Evolutionary conservation across 2,888 invertebrate species (phyloP), one percentile per base, ranked within the genome.

Genomic region (Microplitis deprimator): DNA sequence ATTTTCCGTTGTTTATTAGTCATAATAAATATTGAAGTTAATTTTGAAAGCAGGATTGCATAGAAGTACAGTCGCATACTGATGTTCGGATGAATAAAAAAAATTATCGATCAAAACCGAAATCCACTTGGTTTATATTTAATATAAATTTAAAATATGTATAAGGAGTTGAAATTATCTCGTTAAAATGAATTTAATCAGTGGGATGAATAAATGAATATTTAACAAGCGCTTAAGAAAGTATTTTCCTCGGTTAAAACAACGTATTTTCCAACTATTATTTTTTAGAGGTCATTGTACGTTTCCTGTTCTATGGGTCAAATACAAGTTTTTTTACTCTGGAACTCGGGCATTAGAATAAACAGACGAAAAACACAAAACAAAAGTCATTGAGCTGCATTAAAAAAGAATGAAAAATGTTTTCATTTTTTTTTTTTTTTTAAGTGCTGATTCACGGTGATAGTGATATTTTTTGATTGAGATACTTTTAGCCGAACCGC

Each of bases 161-260:
- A 50, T 50, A 50, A 1, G 13, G 50, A 13, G 50, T 50, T 50
- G 13, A 50, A 50, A 13, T 50, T 50, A 41, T 10, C 41, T 2
- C 13, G 50, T 13, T 50, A 13, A 5, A 50, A 5, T 10, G 50
- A 50, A 50, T 50, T 50, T 50, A 50, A 50, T 50, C 13, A 50
- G 10, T 50, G 50, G 50, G 13, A 50, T 50, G 50, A 50, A 50
- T 50, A 50, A 50, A 50, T 50, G 61, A 65, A 59, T 64, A 73
- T 70, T 67, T 69, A 50, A 50, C 13, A 13, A 3, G 41, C 3
- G 41, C 10, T 41, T 41, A 10, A 10, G 41, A 3, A 13, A 50
- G 50, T 1, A 50, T 50, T 50, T 50, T 50, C 50, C 13, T 50
- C 29, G 29, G 29, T 29, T 29, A 4, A 29, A 29, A 29, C 29